Conservation (phyloP, 2,797 vertebrate species). For the Alauda arvensis region DNA sequence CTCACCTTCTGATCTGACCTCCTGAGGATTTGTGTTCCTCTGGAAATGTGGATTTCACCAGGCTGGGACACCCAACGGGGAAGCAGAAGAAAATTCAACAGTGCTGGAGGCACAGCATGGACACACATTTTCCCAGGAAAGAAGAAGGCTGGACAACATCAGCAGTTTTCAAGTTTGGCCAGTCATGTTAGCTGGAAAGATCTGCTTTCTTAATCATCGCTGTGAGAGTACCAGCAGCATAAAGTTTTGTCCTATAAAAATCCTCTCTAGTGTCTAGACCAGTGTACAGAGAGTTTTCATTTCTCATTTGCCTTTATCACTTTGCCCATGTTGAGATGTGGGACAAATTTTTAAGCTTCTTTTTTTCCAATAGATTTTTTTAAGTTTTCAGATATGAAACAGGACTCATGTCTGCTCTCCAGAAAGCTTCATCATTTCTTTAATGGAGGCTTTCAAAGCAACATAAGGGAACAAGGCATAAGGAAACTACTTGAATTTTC, state of each 20-base stretch:
- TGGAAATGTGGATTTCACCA: not conserved
- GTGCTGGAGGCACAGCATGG: not conserved
- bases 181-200: not conserved
- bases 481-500: not conserved
- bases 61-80: not conserved
- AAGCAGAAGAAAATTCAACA: not conserved
- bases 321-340: not conserved
- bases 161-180: not conserved
- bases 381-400: not conserved
- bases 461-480: not conserved
- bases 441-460: not conserved
- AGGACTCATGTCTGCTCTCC: not conserved
- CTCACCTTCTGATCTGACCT: not conserved
- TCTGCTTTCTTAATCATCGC: not conserved
- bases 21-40: not conserved
- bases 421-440: not conserved
- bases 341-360: not conserved
- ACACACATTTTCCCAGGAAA: not conserved
- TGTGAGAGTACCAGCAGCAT: not conserved
- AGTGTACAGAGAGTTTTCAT: not conserved
- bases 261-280: not conserved
- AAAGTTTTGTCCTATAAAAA: not conserved
- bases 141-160: not conserved
- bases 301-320: not conserved
- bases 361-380: not conserved